Conservation (phyloP, 1,140 invertebrate genomes). For the Drosophila watanabei region DNA sequence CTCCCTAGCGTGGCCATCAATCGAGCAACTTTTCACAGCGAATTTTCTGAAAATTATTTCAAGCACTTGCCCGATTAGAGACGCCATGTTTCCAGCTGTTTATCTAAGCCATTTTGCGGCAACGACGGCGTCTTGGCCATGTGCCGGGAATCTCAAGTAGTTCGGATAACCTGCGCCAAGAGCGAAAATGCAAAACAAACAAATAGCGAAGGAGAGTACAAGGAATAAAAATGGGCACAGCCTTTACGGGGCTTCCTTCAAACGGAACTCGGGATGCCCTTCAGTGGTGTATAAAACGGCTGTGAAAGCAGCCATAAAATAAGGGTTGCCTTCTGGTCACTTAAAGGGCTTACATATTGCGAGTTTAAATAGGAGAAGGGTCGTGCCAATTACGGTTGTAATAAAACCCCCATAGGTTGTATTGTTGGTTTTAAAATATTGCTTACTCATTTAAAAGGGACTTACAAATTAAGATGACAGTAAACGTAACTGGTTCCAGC, state of each 20-base stretch:
- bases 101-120: constrained; percentile 65
- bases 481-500: constrained; percentile 5
- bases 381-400: constrained; percentile 6
- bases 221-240: constrained; percentile 12
- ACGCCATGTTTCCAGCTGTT: constrained; percentile 61
- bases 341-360: constrained; percentile 10
- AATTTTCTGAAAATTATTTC: constrained; percentile 73
- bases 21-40: constrained; percentile 61
- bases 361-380: neutral
- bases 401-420: constrained; percentile 3
- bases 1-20: constrained; percentile 54
- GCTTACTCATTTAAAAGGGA: constrained; percentile 11
- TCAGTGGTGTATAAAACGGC: neutral
- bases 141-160: constrained; percentile 74
- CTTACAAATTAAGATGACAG: constrained; percentile 6
- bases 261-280: constrained; percentile 30
- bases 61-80: constrained; percentile 77
- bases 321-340: constrained; percentile 1
- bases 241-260: neutral
- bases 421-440: constrained; percentile 9
- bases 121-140: constrained; percentile 48
- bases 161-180: constrained; percentile 42
- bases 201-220: constrained; percentile 29
- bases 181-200: constrained; percentile 71
- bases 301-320: constrained; percentile 5